These are phyloP conservation scores for Oxygymnocypris stewartii DNA, from an alignment of 2,113 vertebrate species.

Conservation along the genomic window DNA sequence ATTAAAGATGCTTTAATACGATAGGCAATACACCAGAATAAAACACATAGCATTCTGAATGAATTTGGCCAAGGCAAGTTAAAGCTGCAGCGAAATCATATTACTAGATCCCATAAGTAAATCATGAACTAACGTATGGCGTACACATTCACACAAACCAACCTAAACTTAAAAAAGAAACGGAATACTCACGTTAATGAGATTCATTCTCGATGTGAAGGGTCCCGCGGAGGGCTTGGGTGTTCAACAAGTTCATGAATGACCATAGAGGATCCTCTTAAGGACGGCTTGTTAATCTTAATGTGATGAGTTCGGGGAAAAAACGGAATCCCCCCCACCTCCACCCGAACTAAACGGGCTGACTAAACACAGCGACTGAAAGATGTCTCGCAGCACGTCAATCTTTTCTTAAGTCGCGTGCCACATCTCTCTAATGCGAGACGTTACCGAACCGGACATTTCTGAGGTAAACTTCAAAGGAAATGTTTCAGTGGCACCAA, in stretches of 20 bases:
- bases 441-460: constrained; percentile 57
- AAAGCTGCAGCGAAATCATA: neutral
- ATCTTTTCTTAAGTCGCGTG: constrained; percentile 66
- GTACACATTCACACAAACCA: neutral
- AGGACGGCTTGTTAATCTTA: constrained; percentile 62
- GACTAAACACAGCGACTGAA: constrained; percentile 48
- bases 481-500: constrained; percentile 64
- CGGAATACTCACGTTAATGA: constrained; percentile 67
- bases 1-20: neutral
- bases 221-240: constrained; percentile 53
- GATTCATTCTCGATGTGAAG: constrained; percentile 32
- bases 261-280: constrained; percentile 67
- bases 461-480: constrained; percentile 66
- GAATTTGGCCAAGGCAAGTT: neutral
- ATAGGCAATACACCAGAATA: neutral
- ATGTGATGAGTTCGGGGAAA: constrained; percentile 59
- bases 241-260: constrained; percentile 77
- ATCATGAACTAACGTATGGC: neutral
- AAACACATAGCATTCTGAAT: neutral
- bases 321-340: constrained; percentile 20
- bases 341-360: constrained; percentile 55
- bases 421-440: constrained; percentile 63
- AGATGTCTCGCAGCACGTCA: constrained; percentile 62
- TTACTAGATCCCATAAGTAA: neutral
- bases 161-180: neutral